Evolutionary conservation across 2,888 invertebrate genomes (phyloP).

Genomic region (Tridacna crocea): DNA sequence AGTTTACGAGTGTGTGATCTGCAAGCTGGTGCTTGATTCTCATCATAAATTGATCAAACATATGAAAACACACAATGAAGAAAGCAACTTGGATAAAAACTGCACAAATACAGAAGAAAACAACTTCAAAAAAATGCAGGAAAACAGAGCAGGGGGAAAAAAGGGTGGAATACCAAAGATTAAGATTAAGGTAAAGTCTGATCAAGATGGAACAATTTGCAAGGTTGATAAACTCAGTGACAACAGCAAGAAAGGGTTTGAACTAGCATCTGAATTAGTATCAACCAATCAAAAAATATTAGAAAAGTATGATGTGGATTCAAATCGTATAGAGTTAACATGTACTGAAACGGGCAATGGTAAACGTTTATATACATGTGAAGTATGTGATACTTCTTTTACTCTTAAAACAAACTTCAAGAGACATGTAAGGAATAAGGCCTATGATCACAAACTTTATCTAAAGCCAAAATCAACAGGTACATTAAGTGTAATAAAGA

Average conservation of each 20-base stretch:
- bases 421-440: constrained; percentile 25
- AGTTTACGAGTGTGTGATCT: constrained; percentile 13
- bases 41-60: constrained; percentile 2
- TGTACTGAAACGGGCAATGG: background rate
- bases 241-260: background rate
- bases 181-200: background rate
- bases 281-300: background rate
- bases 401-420: constrained; percentile 7
- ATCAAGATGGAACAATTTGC: background rate
- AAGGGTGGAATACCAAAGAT: background rate
- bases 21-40: background rate
- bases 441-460: constrained; percentile 24
- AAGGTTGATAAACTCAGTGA: too few species aligned
- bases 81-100: background rate
- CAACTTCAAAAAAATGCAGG: background rate
- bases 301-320: background rate
- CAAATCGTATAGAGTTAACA: background rate
- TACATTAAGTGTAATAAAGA: background rate
- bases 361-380: constrained; percentile 6
- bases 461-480: background rate
- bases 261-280: background rate
- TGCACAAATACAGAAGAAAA: background rate
- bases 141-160: background rate
- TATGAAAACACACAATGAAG: background rate
- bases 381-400: constrained; percentile 27